Evolutionary conservation across 2,797 vertebrate species (phyloP), one percentile per base, ranked within the genome.

Genomic region (Rhodeus uyekii): DNA sequence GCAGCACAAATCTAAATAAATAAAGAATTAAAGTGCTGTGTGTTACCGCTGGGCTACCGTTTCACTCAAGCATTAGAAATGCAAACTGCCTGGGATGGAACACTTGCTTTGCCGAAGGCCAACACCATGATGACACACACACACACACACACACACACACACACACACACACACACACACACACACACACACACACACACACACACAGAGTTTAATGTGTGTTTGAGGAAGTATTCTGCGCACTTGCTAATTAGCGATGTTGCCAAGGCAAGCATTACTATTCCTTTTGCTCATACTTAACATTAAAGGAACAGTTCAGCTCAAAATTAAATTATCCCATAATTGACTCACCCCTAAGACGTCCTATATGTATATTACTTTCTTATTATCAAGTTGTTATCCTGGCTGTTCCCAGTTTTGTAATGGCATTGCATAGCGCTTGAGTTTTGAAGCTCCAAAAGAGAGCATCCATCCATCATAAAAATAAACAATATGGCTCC

Each of bases 51-150:
- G 92, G 93, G 93, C 93, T 88, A 88, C 90, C 83, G 89, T 90
- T 93, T 93, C 90, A 91, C 87, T 93, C 88, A 90, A 90, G 94
- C 93, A 94, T 95, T 94, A 94, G 91, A 91, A 93, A 95, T 93
- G 93, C 92, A 94, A 92, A 92, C 91, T 92, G 91, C 93, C 90
- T 89, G 89, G 89, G 86, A 89, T 90, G 89, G 83, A 87, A 84
- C 89, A 88, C 89, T 90, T 90, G 86, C 85, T 92, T 92, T 82
- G 92, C 93, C 94, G 89, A 88, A 91, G 94, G 94, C 94, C 86
- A 90, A 89, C 87, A 63, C 60, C 89, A 84, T 90, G 91, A 93
- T 92, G 92, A 91, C 55, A 79, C 1, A 18, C 24, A 36, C 46
- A 53, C 27, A 73, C 76, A 69, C 55, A 34, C 58, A 38, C 86